Base-by-base conservation (phyloP, 2,888 invertebrate species). In the Stramonita haemastoma region DNA sequence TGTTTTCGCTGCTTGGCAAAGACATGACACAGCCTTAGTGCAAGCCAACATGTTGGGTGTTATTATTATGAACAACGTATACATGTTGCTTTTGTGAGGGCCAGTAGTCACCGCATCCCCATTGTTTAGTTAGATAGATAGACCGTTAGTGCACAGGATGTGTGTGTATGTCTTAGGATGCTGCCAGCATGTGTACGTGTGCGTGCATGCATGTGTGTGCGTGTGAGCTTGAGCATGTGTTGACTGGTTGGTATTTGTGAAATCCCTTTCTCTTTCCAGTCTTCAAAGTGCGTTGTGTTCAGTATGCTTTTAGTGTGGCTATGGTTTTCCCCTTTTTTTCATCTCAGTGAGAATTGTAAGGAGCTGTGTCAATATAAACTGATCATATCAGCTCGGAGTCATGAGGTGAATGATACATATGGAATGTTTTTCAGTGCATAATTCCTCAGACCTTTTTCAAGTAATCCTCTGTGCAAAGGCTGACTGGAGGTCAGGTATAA, bases 161-260 rank as follows among this genome's bases (percentile, higher is more conserved):
- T 26, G 36, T 85, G 29, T 36, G 57, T 83, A 46, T 85, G 56
- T 73, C 15, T 81, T 19, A 46, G 46, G 46, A 46, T 81, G 32
- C 36, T 32, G 19, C 26, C 26, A 22, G 46, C 46, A 57, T 81
- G 57, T 88, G 79, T 70, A 70, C 70, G 57, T 81, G 88, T 70
- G 79, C 81, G 81, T 88, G 79, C 15, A 57, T 88, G 83, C 66
- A 83, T 88, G 83, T 88, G 88, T 88, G 84, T 88, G 79, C 88
- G 84, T 85, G 84, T 87, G 60, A 34, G 73, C 29, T 15, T 36
- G 81, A n/a, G n/a, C n/a, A n/a, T 77, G 77, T 77, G 77, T 77
- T 22, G 77, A 77, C 15, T 15, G 77, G n/a, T 26, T 29, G 77
- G 46, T 46, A 57, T 57, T 83, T 57, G 84, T 85, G 84, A 85